Conservation (phyloP, 1,140 invertebrate genomes). For the Pseudomyrmex concolor region DNA sequence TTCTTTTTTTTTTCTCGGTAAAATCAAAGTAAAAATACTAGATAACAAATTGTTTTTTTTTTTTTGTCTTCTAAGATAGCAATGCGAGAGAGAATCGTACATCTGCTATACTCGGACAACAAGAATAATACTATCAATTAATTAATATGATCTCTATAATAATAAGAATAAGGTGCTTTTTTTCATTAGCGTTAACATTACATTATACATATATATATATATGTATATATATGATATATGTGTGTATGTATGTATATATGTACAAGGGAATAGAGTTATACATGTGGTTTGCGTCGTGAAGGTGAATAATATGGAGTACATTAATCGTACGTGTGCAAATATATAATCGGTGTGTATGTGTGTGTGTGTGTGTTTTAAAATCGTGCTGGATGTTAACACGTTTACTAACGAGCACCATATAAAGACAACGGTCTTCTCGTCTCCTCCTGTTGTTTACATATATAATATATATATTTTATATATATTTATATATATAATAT, state of each 20-base stretch:
- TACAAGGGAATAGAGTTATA: conserved; percentile 46
- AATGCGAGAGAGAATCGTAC: conserved; percentile 36
- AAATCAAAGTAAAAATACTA: conserved; percentile 65
- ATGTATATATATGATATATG: too few relatives aligned
- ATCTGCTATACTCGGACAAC: conserved; percentile 62
- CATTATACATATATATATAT: conserved; percentile 29
- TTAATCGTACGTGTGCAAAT: conserved; percentile 27
- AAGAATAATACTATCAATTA: conserved; percentile 75
- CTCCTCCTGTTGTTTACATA: neutral
- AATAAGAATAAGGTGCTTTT: conserved; percentile 50
- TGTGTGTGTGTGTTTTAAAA: neutral
- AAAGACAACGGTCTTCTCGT: conserved; percentile 13
- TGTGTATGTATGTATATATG: conserved; percentile 50
- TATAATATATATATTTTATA: conserved; percentile 24
- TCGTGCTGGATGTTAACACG: conserved; percentile 57
- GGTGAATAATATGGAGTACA: conserved; percentile 57
- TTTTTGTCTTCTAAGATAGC: conserved; percentile 37
- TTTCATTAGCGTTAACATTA: conserved; percentile 65
- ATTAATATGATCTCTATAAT: conserved; percentile 67
- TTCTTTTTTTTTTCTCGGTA: conserved; percentile 22
- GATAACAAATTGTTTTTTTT: conserved; percentile 55
- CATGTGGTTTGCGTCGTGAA: conserved; percentile 18
- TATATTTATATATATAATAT: conserved; percentile 16
- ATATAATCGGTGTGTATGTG: conserved; percentile 29
- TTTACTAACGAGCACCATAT: conserved; percentile 40